A percentile compares a stretch with the other conserved stretches of the same genome.
Evolutionary conservation across 2,797 vertebrate species (phyloP).

Genomic region (Erethizon dorsatum): DNA sequence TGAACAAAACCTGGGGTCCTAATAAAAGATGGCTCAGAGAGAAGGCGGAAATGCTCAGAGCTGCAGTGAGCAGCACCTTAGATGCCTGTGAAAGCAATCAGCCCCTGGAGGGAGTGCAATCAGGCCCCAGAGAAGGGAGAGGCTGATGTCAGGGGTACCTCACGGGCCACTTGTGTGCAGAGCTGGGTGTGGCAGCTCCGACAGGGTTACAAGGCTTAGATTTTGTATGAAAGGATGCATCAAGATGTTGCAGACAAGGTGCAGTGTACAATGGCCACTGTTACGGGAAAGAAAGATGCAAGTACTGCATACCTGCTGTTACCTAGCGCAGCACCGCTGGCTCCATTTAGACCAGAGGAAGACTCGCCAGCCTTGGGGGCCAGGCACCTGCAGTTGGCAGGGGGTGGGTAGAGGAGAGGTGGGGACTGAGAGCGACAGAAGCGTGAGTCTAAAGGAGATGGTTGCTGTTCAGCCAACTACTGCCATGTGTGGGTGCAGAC

Average conservation of each 20-base stretch:
- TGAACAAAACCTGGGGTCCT: constrained; percentile 83
- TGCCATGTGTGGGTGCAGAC: neutral
- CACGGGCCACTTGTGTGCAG: constrained; percentile 78
- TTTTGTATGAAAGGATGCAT: neutral
- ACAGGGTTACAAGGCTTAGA: constrained; percentile 66
- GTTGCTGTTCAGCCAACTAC: neutral
- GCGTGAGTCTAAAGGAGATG: neutral
- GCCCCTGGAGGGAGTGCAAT: constrained; percentile 84
- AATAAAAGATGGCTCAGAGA: constrained; percentile 85
- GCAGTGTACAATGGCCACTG: accelerated
- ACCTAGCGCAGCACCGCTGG: accelerated
- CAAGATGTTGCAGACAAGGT: neutral
- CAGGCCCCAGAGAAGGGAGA: constrained; percentile 85
- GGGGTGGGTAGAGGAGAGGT: neutral
- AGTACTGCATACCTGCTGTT: too few species aligned
- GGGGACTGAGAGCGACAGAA: accelerated
- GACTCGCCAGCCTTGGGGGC: neutral
- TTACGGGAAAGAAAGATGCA: neutral
- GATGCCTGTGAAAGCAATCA: constrained; percentile 86
- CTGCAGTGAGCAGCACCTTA: constrained; percentile 68
- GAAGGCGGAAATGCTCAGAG: constrained; percentile 80
- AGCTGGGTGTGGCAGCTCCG: constrained; percentile 69
- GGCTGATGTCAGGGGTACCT: constrained; percentile 84
- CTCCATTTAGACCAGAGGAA: accelerated
- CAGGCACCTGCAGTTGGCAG: neutral